Conservation (phyloP, 2,888 invertebrate species). For the Drosophila merina region DNA sequence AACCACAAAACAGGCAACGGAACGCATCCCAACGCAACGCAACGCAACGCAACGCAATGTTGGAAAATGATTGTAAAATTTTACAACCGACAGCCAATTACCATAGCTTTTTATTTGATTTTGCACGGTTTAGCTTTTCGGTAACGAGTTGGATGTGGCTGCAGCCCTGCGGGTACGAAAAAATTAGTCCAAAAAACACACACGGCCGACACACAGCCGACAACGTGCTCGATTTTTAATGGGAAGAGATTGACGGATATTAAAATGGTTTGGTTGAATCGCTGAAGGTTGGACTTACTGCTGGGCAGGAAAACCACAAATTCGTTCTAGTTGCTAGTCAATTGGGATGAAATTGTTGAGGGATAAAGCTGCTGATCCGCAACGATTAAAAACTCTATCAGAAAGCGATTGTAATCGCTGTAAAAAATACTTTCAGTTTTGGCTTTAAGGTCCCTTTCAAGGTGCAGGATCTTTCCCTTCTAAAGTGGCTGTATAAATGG, state of each 20-base stretch:
- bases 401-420: neutral
- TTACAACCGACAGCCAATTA: conserved; percentile 65
- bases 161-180: conserved; percentile 8
- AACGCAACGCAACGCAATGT: conserved; percentile 39
- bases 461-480: too few relatives aligned
- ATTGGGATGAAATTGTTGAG: conserved; percentile 24
- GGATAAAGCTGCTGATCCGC: conserved; percentile 32
- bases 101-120: conserved; percentile 62
- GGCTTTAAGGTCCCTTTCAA: too few relatives aligned
- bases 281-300: conserved; percentile 34
- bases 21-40: conserved; percentile 19
- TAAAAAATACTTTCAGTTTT: neutral
- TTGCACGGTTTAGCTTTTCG: conserved; percentile 68
- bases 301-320: conserved; percentile 29
- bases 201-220: conserved; percentile 29
- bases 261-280: conserved; percentile 18
- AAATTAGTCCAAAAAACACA: neutral
- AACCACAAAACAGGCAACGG: conserved; percentile 45
- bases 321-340: conserved; percentile 11
- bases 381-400: conserved; percentile 23
- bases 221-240: conserved; percentile 33
- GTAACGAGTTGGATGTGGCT: conserved; percentile 38
- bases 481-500: neutral
- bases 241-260: conserved; percentile 42
- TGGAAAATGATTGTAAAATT: conserved; percentile 62